These are phyloP conservation scores for Fundulus diaphanus DNA, from an alignment of 2,797 vertebrate genomes.

Conservation along the genomic window DNA sequence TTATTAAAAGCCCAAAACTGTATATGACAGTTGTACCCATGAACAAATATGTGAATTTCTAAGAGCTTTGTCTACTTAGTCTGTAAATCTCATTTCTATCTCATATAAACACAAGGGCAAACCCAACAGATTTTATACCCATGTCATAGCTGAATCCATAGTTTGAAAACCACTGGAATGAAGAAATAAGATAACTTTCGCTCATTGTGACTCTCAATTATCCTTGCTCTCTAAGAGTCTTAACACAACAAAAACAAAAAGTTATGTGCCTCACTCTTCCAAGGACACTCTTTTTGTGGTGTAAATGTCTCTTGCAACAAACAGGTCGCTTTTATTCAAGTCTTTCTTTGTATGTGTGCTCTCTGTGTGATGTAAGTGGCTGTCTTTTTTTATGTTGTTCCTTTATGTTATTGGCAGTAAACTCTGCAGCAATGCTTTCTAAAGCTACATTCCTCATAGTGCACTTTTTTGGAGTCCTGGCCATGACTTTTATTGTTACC, in stretches of 20 bases:
- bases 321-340: slow-evolving; percentile 46
- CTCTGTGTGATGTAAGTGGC: slow-evolving; percentile 17
- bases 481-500: not conserved
- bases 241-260: slow-evolving; percentile 40
- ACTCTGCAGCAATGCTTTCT: not conserved
- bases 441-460: not conserved
- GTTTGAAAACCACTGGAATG: slow-evolving; percentile 51
- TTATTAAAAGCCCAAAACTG: not conserved
- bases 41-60: too few species aligned
- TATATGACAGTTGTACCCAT: too few species aligned
- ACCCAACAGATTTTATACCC: slow-evolving; percentile 29
- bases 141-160: slow-evolving; percentile 24
- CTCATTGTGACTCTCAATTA: slow-evolving; percentile 54
- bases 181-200: slow-evolving; percentile 65
- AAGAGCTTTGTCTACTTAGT: not conserved
- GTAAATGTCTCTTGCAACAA: slow-evolving; percentile 40
- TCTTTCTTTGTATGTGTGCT: slow-evolving; percentile 8
- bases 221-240: slow-evolving; percentile 41
- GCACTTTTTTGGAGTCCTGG: not conserved
- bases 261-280: slow-evolving; percentile 47
- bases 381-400: slow-evolving; percentile 14
- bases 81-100: not conserved
- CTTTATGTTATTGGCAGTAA: not conserved
- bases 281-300: slow-evolving; percentile 58
- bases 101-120: slow-evolving; percentile 52